Conservation (phyloP, 1,140 invertebrate genomes). For the Euwallacea fornicatus region DNA sequence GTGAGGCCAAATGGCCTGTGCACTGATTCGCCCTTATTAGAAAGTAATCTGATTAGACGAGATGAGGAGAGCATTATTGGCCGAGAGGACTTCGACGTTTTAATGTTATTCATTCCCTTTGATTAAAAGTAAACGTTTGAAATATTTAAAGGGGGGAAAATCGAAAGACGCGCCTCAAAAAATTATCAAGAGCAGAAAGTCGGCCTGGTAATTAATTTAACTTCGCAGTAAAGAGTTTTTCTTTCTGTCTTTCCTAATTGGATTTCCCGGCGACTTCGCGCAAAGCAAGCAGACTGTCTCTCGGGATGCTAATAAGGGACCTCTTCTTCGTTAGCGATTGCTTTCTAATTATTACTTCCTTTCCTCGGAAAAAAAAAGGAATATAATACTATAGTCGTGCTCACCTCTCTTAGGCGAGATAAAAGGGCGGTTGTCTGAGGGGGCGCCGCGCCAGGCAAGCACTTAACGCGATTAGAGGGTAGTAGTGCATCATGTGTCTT, state of each 20-base stretch:
- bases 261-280: slow-evolving; percentile 20
- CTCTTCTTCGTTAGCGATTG: neutral
- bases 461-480: slow-evolving; percentile 4
- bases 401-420: neutral
- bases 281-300: slow-evolving; percentile 8
- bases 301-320: slow-evolving; percentile 10
- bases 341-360: neutral
- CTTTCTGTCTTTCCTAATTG: slow-evolving; percentile 24
- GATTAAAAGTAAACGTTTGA: slow-evolving; percentile 20
- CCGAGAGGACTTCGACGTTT: neutral
- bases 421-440: neutral
- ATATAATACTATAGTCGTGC: neutral
- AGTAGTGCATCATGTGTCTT: neutral
- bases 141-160: slow-evolving; percentile 4
- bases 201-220: slow-evolving; percentile 24
- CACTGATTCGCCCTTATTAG: slow-evolving; percentile 25
- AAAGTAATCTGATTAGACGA: slow-evolving; percentile 25
- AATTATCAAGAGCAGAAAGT: slow-evolving; percentile 23
- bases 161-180: slow-evolving; percentile 17
- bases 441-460: neutral
- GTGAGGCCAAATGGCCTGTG: slow-evolving; percentile 24
- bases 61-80: neutral
- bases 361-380: neutral
- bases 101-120: slow-evolving; percentile 1
- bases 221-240: slow-evolving; percentile 23